Percentiles rank a stretch among this genome's conserved stretches.
Evolutionary conservation across 2,797 vertebrate species (phyloP).

Genomic region (Gallinago nigripennis): DNA sequence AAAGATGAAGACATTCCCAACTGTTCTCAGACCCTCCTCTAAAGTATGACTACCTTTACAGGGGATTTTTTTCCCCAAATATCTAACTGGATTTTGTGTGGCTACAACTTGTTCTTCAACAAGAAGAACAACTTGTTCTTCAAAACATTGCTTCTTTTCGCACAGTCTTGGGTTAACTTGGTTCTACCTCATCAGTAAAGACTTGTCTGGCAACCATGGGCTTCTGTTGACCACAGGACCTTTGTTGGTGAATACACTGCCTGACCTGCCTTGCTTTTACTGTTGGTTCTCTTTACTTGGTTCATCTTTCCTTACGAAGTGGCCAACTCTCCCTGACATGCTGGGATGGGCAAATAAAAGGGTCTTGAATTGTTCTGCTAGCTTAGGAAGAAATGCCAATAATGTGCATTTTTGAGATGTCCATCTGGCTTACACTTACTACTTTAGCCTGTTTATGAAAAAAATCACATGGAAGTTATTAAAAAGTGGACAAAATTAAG

Average conservation of each 20-base stretch:
- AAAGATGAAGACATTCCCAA: not conserved
- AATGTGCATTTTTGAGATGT: not conserved
- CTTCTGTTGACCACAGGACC: not conserved
- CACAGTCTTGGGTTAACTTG: not conserved
- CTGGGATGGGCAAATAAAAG: not conserved
- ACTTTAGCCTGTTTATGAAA: not conserved
- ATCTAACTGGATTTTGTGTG: not conserved
- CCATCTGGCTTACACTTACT: not conserved
- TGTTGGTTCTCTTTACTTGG: not conserved
- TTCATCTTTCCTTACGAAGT: not conserved
- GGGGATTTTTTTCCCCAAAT: not conserved
- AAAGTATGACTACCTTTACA: not conserved
- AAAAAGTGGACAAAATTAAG: not conserved
- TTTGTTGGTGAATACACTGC: not conserved
- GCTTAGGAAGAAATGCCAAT: not conserved
- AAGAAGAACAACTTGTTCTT: too few relatives aligned
- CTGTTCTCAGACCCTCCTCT: not conserved
- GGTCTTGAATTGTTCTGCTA: not conserved
- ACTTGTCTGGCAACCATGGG: not conserved
- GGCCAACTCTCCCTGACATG: not conserved
- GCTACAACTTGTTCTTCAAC: not conserved
- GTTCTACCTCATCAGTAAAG: not conserved
- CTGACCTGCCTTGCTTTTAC: not conserved
- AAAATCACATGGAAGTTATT: not conserved
- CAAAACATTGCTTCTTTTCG: not conserved